These are phyloP conservation scores for Spisula solida DNA, from an alignment of 2,888 invertebrate species.

Conservation along the genomic window DNA sequence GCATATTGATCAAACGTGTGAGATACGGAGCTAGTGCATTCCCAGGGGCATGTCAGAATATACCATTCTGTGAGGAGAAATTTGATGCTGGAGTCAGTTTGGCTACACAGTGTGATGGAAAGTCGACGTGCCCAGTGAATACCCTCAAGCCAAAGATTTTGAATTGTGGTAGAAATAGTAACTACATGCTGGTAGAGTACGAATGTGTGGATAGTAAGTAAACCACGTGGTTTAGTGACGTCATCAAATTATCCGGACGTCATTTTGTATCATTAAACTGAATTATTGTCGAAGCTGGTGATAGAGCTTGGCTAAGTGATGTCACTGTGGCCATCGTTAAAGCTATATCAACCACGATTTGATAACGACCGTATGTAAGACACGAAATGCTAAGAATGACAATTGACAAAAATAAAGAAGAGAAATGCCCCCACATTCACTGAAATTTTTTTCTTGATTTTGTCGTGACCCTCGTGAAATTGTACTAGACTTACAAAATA, in stretches of 20 bases:
- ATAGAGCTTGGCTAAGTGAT: too few species aligned
- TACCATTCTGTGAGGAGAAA: conserved; percentile 57
- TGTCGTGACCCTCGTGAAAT: too few species aligned
- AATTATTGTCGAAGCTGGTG: too few species aligned
- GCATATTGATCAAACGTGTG: conserved; percentile 63
- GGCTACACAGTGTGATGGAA: conserved; percentile 65
- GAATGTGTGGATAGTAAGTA: conserved; percentile 70
- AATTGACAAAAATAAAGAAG: too few species aligned
- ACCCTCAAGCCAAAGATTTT: conserved; percentile 55
- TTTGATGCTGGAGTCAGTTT: conserved; percentile 58
- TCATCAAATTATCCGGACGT: background rate
- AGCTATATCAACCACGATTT: too few species aligned
- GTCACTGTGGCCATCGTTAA: too few species aligned
- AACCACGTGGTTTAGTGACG: background rate
- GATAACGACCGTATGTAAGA: too few species aligned
- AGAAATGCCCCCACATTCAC: too few species aligned
- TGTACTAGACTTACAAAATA: too few species aligned
- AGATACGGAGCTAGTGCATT: conserved; percentile 59
- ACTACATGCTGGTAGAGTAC: conserved; percentile 69
- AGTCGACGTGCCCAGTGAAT: conserved; percentile 55
- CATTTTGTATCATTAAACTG: too few species aligned
- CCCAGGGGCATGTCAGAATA: conserved; percentile 56
- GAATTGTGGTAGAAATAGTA: conserved; percentile 64
- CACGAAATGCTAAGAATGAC: too few species aligned
- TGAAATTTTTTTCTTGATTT: too few species aligned